These are phyloP conservation scores for Neoniphon sammara DNA, from an alignment of 2,797 vertebrate genomes.

Conservation along the genomic window DNA sequence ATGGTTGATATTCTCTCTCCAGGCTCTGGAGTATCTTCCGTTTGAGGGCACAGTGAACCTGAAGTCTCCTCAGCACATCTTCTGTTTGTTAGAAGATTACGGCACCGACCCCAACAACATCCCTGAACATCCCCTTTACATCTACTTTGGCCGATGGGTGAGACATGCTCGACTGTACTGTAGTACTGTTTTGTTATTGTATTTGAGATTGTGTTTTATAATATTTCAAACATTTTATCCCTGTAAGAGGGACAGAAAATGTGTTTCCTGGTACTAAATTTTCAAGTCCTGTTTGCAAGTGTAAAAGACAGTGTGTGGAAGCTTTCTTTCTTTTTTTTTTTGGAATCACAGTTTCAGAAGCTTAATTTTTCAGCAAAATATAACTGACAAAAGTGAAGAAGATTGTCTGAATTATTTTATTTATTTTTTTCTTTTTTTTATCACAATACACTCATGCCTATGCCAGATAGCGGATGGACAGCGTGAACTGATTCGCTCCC, in stretches of 20 bases:
- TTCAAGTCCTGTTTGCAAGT: too few relatives aligned
- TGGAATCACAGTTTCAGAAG: too few relatives aligned
- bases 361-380: too few relatives aligned
- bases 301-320: too few relatives aligned
- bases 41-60: slow-evolving; percentile 94
- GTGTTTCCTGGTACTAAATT: too few relatives aligned
- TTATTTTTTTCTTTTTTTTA: too few relatives aligned
- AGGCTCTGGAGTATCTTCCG: slow-evolving; percentile 93
- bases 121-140: slow-evolving; percentile 88
- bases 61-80: slow-evolving; percentile 90
- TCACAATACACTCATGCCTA: background rate
- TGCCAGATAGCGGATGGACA: slow-evolving; percentile 95
- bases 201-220: too few relatives aligned
- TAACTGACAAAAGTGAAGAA: too few relatives aligned
- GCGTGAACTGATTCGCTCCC: slow-evolving; percentile 94
- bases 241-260: too few relatives aligned
- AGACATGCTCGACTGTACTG: slow-evolving; percentile 56
- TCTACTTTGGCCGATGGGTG: slow-evolving; percentile 99
- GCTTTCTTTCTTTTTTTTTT: too few relatives aligned
- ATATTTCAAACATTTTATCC: too few relatives aligned
- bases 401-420: slow-evolving; percentile 3
- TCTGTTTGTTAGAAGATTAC: slow-evolving; percentile 95
- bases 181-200: too few relatives aligned
- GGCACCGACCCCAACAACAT: slow-evolving; percentile 92
- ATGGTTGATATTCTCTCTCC: slow-evolving; percentile 14